Evolutionary conservation across 2,113 vertebrate genomes (phyloP), one percentile per base, ranked within the genome.

Genomic region (Hyperopisus bebe): DNA sequence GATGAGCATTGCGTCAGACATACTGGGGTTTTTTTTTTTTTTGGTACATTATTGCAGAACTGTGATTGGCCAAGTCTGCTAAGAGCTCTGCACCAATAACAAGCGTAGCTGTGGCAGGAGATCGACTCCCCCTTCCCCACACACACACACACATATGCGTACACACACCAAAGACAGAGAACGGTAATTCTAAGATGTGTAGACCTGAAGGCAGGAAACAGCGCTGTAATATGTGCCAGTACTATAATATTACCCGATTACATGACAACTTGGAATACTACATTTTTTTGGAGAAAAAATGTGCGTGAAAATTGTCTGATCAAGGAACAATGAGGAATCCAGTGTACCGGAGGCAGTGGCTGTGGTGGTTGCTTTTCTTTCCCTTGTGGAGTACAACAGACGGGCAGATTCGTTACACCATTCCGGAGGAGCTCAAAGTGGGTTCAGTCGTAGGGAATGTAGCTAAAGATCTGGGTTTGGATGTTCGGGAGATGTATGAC

Each of bases 381-480:
- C 90, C 92, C 58, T 88, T 91, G 58, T 93, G 93, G 94, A 94
- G 91, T 93, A 93, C 91, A 91, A 93, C 92, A 88, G 93, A 88
- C 0, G 93, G 92, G 66, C 94, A 94, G 62, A 93, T 96, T 92
- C 94, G 94, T 19, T 95, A 96, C 90, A 94, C 93, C 47, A 93
- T 96, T 91, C 94, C 95, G 3, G 95, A 97, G 94, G 95, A 94
- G 91, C 93, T 94, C 87, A 94, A 94, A 4, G 92, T 93, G 82
- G 95, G 95, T 11, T 90, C 95, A 87, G 94, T 96, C 91, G 94
- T 97, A 19, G 96, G 95, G 58, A 94, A 96, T 91, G 90, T 96
- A 24, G 94, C 95, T 24, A 95, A 96, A 90, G 96, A 97, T 92
- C 91, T 97, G 90, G 96, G 96, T 88, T 94, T 97, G 31, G 94